Evolutionary conservation across 2,113 vertebrate genomes (phyloP).

Genomic region (Pelecanoides urinatrix): DNA sequence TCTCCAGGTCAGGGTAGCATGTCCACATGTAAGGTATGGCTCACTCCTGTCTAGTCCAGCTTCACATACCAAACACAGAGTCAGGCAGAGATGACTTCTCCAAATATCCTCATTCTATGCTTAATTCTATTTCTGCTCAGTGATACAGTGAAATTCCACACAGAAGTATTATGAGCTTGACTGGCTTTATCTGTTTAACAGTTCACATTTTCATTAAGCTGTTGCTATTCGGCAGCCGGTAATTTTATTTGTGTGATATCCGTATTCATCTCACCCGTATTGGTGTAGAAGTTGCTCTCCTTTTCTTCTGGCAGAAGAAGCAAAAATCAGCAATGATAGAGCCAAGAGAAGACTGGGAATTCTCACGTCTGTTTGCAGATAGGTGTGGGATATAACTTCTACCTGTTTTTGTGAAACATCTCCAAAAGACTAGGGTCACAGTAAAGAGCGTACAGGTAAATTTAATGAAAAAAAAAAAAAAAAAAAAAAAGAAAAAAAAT

Average conservation of each 20-base stretch:
- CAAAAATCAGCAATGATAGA: neutral
- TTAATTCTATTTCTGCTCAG: constrained; percentile 55
- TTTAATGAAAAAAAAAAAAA: too few relatives aligned
- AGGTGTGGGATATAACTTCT: neutral
- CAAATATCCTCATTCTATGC: neutral
- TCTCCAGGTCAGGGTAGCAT: neutral
- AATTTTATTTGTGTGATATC: constrained; percentile 65
- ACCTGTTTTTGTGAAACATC: neutral
- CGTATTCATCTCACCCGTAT: constrained; percentile 15
- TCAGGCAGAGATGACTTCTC: neutral
- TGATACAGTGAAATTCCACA: constrained; percentile 49
- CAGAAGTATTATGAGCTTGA: constrained; percentile 58
- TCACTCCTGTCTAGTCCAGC: neutral
- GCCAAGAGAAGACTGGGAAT: neutral
- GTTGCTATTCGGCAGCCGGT: constrained; percentile 56
- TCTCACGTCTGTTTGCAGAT: neutral
- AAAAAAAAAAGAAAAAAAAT: neutral
- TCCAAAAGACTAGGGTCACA: neutral
- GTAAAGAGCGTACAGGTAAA: neutral
- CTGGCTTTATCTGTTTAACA: constrained; percentile 71
- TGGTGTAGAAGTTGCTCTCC: neutral
- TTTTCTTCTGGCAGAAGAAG: neutral
- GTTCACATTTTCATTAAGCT: constrained; percentile 71
- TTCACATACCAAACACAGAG: neutral
- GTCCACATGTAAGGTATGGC: neutral